Conservation (phyloP, 2,113 vertebrate genomes). For the Bujurquina vittata region DNA sequence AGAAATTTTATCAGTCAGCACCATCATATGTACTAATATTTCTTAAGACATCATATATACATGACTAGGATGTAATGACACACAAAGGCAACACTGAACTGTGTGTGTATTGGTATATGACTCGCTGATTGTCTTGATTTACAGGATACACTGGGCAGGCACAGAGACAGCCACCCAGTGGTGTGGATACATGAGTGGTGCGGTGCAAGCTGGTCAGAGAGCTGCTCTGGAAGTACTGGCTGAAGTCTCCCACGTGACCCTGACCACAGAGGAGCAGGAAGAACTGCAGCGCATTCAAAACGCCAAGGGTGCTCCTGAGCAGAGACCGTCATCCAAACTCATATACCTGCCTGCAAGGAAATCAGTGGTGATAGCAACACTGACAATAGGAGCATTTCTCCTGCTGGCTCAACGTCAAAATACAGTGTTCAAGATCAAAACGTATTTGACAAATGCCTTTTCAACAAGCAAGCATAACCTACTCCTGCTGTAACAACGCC, state of each 20-base stretch:
- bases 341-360: neutral
- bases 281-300: slow-evolving; percentile 2
- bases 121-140: neutral
- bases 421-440: slow-evolving; percentile 21
- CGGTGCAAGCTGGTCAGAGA: slow-evolving; percentile 76
- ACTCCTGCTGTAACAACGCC: neutral
- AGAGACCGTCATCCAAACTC: neutral
- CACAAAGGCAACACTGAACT: neutral
- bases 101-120: neutral
- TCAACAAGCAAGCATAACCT: neutral
- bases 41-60: neutral
- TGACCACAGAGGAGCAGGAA: slow-evolving; percentile 65
- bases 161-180: slow-evolving; percentile 81
- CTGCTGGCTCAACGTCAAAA: slow-evolving; percentile 35
- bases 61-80: neutral
- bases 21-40: neutral
- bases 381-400: slow-evolving; percentile 48
- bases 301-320: neutral
- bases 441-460: slow-evolving; percentile 2
- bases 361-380: slow-evolving; percentile 1
- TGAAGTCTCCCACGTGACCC: slow-evolving; percentile 56
- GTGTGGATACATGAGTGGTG: slow-evolving; percentile 81
- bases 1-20: neutral
- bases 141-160: slow-evolving; percentile 81
- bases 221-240: slow-evolving; percentile 78